Base-by-base conservation (phyloP, 2,113 vertebrate species). In the Pongo pygmaeus region DNA sequence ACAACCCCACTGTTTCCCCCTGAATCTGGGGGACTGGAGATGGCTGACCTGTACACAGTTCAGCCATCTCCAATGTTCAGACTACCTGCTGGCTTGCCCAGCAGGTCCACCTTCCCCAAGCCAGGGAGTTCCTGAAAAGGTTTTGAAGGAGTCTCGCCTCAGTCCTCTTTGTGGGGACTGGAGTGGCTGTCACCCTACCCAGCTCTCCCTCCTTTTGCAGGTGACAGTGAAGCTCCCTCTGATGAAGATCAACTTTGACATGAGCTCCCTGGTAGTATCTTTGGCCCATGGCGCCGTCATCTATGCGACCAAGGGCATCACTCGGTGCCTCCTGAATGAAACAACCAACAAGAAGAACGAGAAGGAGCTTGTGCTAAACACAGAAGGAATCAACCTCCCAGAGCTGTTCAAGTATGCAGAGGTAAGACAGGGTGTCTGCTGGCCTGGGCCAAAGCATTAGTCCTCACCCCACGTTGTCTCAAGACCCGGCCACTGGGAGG, bases 331-430 rank as follows among this genome's bases (percentile, higher is more conserved):
- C 67, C 98, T 99, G 80, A 99, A 98, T 0, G 99, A 99, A 87
- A 98, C 95, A 0, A 99, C 98, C 22, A 99, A 64, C 3, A 97
- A 91, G 30, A 96, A 83, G 0, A 99, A 99, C 0, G 97, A 98
- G 92, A 99, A 99, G 87, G 99, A 99, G 92, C 97, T 98, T 0
- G 0, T 99, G 22, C 98, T 99, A 55, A 99, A 99, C 93, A 99
- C 99, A 0, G 99, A 99, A 72, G 99, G 99, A 38, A 99, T 99
- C 98, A 99, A 99, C 98, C 99, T 99, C 87, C 98, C 98, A 0
- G 99, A 99, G 98, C 98, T 99, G 30, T 99, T 99, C 98, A 99
- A 97, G 69, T 99, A 99, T 30, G 98, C 99, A 0, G 98, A 99
- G 50, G 99, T 99, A 96, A 0, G 98, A n/a, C 23, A 2, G n/a